Evolutionary conservation across 2,797 vertebrate species (phyloP).

Genomic region (Liasis olivaceus): DNA sequence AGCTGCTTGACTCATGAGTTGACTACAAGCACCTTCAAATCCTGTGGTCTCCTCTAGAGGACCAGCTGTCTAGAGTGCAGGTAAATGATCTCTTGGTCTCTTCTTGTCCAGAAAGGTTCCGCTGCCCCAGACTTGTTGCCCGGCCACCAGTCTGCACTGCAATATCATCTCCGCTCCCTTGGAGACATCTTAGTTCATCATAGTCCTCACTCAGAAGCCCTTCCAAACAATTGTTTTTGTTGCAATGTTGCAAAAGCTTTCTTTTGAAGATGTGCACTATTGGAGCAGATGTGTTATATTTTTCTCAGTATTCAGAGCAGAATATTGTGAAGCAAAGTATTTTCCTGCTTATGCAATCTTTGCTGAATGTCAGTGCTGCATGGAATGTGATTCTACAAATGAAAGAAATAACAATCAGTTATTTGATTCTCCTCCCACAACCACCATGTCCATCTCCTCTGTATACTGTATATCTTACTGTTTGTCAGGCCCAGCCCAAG

Average conservation of each 20-base stretch:
- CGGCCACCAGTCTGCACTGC: not conserved
- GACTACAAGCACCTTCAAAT: not conserved
- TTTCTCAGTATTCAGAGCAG: not conserved
- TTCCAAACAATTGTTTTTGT: not conserved
- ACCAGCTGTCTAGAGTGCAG: not conserved
- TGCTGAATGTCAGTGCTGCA: not conserved
- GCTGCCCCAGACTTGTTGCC: not conserved
- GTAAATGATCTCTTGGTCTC: not conserved
- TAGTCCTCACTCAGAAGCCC: not conserved
- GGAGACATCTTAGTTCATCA: not conserved
- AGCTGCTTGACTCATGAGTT: not conserved
- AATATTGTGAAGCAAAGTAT: not conserved
- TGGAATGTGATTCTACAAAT: not conserved
- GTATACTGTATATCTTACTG: not conserved
- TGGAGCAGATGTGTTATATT: not conserved
- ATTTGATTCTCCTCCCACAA: not conserved
- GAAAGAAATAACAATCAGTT: not conserved
- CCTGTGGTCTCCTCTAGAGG: not conserved
- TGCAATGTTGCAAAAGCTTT: not conserved
- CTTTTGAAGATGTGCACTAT: not conserved
- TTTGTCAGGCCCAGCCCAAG: no score
- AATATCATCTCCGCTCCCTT: not conserved
- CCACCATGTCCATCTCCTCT: not conserved
- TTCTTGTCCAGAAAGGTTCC: not conserved
- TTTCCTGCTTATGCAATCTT: not conserved